Base-by-base conservation (phyloP, 2,888 invertebrate genomes). In the Stegana nigrithorax region DNA sequence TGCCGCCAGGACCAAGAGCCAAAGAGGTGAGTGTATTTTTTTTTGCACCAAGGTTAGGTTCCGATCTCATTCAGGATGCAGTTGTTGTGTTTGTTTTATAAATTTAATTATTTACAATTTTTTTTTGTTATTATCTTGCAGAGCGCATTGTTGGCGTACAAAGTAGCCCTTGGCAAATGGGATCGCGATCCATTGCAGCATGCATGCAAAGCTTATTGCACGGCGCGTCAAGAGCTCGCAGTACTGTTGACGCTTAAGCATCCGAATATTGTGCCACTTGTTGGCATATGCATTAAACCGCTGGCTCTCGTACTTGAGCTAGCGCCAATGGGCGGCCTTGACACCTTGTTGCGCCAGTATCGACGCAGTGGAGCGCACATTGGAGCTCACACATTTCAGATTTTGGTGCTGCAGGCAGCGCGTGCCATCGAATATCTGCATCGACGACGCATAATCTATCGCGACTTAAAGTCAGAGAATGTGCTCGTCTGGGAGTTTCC, bases 401-500 rank as follows among this genome's bases (percentile, higher is more conserved):
- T 93, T 42, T 89, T 96, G 39, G 91, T 95, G 59, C 87, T 96
- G 65, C 98, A 98, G 87, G 92, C 95, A 1, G 95, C 97, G 0
- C 92, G 96, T 75, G 98, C 98, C 2, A 89, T 98, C 21, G 97
- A 97, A 85, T 98, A 98, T 86, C 88, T 99, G 23, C 99, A 99
- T 87, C 91, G 94, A 8, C 91, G 93, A 64, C 91, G 94, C 67
- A 96, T 99, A 42, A 96, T 99, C 69, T 98, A 98, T 85, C 88
- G 86, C 0, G 86, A 86, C 71, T 75, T 85, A 0, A 94, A 99
- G 88, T 95, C 97, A 0, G 98, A 98, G 84, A 99, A 99, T 87
- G 97, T 99, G 44, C 87, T 99, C 2, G 98, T 98, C n/a, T 99
- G 98, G 98, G 90, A 93, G 69, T 91, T 98, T 87, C 98, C 98